Evolutionary conservation across 2,888 invertebrate species (phyloP).

Genomic region (Plusia festucae): DNA sequence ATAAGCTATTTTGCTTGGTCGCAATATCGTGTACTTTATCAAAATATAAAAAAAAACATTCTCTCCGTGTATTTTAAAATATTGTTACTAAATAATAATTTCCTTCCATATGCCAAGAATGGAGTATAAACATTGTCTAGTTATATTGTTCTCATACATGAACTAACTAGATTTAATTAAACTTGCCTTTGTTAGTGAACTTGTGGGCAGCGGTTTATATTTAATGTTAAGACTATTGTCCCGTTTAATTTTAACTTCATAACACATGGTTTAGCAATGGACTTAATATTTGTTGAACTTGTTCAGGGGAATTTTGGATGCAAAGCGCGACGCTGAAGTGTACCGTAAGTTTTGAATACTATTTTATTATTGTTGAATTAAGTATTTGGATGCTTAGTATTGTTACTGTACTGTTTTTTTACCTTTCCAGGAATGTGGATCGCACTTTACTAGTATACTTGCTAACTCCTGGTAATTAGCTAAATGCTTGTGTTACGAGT

Average conservation of each 20-base stretch:
- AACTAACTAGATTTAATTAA: slow-evolving; percentile 55
- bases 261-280: slow-evolving; percentile 28
- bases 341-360: not conserved
- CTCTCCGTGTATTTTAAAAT: no score
- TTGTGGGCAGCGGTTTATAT: slow-evolving; percentile 45
- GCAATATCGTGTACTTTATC: no score
- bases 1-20: no score
- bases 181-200: slow-evolving; percentile 50
- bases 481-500: no score
- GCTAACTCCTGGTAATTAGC: no score
- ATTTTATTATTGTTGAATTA: not conserved
- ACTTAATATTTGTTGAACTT: slow-evolving; percentile 38
- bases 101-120: slow-evolving; percentile 14
- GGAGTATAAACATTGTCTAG: slow-evolving; percentile 10
- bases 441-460: no score
- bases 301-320: not conserved
- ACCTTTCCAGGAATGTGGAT: no score
- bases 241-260: slow-evolving; percentile 45
- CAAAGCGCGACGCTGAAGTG: not conserved
- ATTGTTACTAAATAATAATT: no score
- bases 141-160: slow-evolving; percentile 28
- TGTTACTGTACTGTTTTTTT: not conserved
- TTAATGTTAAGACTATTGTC: slow-evolving; percentile 56
- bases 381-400: not conserved
- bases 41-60: no score